Evolutionary conservation across 2,797 vertebrate species (phyloP).

Genomic region (Xenopus petersii): DNA sequence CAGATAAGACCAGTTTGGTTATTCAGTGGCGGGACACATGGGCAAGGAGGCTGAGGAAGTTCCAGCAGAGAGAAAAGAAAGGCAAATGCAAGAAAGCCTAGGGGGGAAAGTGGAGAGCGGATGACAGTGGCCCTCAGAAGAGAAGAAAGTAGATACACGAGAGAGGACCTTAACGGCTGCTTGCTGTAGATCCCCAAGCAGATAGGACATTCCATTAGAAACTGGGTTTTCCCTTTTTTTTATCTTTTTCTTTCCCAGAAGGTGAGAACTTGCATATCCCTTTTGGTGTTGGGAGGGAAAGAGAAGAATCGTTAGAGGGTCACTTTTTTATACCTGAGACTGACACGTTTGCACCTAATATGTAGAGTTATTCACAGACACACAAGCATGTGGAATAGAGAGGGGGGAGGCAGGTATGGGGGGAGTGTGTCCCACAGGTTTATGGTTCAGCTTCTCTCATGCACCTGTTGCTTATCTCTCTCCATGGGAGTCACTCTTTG

Average conservation of each 20-base stretch:
- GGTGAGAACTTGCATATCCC: slow-evolving; percentile 56
- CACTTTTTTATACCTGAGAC: slow-evolving; percentile 56
- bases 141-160: slow-evolving; percentile 35
- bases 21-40: slow-evolving; percentile 98
- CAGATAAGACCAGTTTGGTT: slow-evolving; percentile 94
- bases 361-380: slow-evolving; percentile 34
- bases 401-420: not conserved
- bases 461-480: too few relatives aligned
- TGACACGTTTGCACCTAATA: slow-evolving; percentile 72
- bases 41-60: slow-evolving; percentile 93
- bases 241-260: slow-evolving; percentile 48
- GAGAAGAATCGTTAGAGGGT: slow-evolving; percentile 39
- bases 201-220: slow-evolving; percentile 68
- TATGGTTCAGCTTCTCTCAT: too few relatives aligned
- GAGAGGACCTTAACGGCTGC: slow-evolving; percentile 70
- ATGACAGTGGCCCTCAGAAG: slow-evolving; percentile 40
- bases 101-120: slow-evolving; percentile 49
- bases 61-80: slow-evolving; percentile 98
- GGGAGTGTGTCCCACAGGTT: too few relatives aligned
- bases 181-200: slow-evolving; percentile 76
- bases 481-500: too few relatives aligned
- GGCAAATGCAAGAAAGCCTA: slow-evolving; percentile 98
- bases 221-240: slow-evolving; percentile 49
- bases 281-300: slow-evolving; percentile 31
- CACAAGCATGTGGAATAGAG: not conserved